Evolutionary conservation across 2,888 invertebrate genomes (phyloP).

Genomic region (Caenorhabditis japonica): DNA sequence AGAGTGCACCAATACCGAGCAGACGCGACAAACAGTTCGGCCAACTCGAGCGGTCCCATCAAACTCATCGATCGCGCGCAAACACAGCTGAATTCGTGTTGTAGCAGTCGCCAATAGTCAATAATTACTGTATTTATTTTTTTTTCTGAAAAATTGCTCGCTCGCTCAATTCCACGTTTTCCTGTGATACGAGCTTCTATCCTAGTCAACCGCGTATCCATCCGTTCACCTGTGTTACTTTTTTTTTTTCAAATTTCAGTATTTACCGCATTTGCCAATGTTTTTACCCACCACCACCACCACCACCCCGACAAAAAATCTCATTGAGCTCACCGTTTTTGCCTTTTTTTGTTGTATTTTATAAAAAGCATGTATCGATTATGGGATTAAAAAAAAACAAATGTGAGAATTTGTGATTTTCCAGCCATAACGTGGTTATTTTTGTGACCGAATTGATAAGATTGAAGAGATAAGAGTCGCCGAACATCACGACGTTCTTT

Average conservation of each 20-base stretch:
- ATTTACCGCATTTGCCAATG: slow-evolving; percentile 25
- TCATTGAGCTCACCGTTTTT: slow-evolving; percentile 36
- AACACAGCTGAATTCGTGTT: slow-evolving; percentile 42
- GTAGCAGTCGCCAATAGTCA: slow-evolving; percentile 31
- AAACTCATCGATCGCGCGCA: slow-evolving; percentile 68
- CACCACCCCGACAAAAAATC: slow-evolving; percentile 31
- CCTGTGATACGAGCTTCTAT: slow-evolving; percentile 41
- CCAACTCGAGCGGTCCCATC: slow-evolving; percentile 43
- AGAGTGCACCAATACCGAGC: slow-evolving; percentile 63
- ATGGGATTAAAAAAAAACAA: not conserved
- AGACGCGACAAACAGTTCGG: slow-evolving; percentile 33
- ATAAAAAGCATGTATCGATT: not conserved
- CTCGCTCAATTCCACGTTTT: not conserved
- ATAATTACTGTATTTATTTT: no score
- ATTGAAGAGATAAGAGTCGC: slow-evolving; percentile 11
- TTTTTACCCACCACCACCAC: slow-evolving; percentile 1
- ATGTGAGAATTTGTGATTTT: not conserved
- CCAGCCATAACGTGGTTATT: slow-evolving; percentile 2
- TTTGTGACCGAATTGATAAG: not conserved
- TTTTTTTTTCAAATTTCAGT: no score
- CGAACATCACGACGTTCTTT: slow-evolving; percentile 22
- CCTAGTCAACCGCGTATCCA: slow-evolving; percentile 25
- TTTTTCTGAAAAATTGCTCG: no score
- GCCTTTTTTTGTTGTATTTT: slow-evolving; percentile 28
- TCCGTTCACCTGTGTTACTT: slow-evolving; percentile 21